Base-by-base conservation (phyloP, 2,113 vertebrate genomes). In the Danio rerio region DNA sequence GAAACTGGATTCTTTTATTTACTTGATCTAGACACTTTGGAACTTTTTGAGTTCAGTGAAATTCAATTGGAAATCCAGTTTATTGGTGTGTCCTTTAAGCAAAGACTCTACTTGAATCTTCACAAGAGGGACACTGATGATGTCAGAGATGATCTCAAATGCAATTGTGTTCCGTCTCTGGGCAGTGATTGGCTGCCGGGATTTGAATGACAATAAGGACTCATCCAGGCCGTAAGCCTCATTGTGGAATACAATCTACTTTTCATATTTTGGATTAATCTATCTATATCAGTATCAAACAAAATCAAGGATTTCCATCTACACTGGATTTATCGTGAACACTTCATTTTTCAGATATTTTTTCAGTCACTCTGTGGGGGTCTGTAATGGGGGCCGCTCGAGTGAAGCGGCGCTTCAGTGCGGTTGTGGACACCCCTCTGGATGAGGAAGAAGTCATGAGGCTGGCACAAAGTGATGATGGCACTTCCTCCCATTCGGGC, bases 391-490 rank as follows among this genome's bases (percentile, higher is more conserved):
- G 92, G 68, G 93, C 93, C 0, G 93, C 92, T 52, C 93, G 93
- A 58, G 92, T 95, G 9, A 95, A 94, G 88, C 89, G 92, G 0
- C 93, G 94, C 82, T 94, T 95, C 86, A 94, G 93, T 86, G 92
- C 91, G 50, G 94, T 92, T 89, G 92, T 94, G 47, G 93, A 95
- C 87, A 92, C 88, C 74, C 92, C 92, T 77, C 85, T 93, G 62
- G 92, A 95, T 49, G 93, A 94, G 84, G 94, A 95, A 88, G 94
- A 94, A 83, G 90, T 95, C 86, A 93, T 94, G 93, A 93, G 87
- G 85, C 88, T 95, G 87, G 93, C 93, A 62, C 93, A 93, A 81
- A 93, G 90, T 81, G 91, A 90, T 47, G 92, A 88, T 49, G 92
- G 91, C 18, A 90, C 88, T 42, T 92, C 87, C 72, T 89, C 86